Evolutionary conservation across 2,797 vertebrate genomes (phyloP).

Genomic region (Diplodus puntazzo): DNA sequence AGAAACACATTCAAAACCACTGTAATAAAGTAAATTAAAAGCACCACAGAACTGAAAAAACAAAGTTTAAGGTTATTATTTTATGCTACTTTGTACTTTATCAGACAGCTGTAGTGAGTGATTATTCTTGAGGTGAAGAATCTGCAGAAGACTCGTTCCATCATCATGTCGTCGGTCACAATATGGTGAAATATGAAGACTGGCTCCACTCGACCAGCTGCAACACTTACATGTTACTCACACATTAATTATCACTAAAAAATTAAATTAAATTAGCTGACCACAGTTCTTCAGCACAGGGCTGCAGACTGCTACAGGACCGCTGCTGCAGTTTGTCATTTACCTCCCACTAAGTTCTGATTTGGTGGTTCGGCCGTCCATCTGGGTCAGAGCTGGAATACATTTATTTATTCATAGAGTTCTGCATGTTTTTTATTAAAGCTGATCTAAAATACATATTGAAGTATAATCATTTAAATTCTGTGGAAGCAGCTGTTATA

Average conservation of each 20-base stretch:
- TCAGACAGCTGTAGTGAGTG: too few relatives aligned
- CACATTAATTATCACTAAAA: too few relatives aligned
- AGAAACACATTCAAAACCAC: too few relatives aligned
- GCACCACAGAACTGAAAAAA: too few relatives aligned
- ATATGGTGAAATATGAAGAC: not conserved
- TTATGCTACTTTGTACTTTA: too few relatives aligned
- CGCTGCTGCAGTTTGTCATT: not conserved
- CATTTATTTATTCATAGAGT: too few relatives aligned
- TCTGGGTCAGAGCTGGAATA: not conserved
- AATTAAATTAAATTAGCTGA: not conserved
- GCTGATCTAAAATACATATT: slow-evolving; percentile 8
- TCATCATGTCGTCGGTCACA: not conserved
- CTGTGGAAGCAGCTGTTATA: too few relatives aligned
- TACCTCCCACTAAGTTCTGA: not conserved
- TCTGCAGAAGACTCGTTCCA: too few relatives aligned
- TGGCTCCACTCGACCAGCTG: not conserved
- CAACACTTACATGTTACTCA: not conserved
- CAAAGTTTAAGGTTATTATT: too few relatives aligned
- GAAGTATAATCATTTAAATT: too few relatives aligned
- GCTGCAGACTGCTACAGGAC: not conserved
- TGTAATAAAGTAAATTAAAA: too few relatives aligned
- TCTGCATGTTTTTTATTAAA: not conserved
- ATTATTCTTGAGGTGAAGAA: too few relatives aligned
- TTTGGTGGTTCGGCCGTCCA: not conserved
- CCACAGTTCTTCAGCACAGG: not conserved